Conservation (phyloP, 2,797 vertebrate species). For the Carapus acus region DNA sequence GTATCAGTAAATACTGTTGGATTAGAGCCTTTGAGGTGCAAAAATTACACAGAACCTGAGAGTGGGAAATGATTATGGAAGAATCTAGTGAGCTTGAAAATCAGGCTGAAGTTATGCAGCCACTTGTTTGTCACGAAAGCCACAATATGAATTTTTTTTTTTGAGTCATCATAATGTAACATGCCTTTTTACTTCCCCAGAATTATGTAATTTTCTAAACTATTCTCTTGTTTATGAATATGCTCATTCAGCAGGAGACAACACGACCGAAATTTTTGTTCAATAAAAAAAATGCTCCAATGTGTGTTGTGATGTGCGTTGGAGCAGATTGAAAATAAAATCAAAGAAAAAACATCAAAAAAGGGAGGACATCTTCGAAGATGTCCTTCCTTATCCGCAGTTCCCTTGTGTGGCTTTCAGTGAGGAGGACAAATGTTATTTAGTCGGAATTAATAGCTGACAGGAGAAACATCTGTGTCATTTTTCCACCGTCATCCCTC, state of each 20-base stretch:
- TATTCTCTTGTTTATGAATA: constrained; percentile 11
- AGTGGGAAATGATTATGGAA: neutral
- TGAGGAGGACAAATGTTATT: neutral
- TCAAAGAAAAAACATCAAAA: no score
- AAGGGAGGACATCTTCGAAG: constrained; percentile 19
- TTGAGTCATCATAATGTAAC: neutral
- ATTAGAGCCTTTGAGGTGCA: neutral
- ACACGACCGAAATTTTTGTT: constrained; percentile 16
- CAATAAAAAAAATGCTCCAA: no score
- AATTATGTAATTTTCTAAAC: constrained; percentile 15
- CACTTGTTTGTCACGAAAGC: no score
- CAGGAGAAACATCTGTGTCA: constrained; percentile 3
- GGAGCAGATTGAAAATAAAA: no score
- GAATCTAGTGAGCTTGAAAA: constrained; percentile 7
- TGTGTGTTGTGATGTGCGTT: no score
- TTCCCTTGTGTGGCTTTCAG: constrained; percentile 10
- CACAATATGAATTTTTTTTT: no score
- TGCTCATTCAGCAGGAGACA: constrained; percentile 15
- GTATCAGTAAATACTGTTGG: neutral
- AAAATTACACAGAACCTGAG: neutral
- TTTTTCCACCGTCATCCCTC: constrained; percentile 4
- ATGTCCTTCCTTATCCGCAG: constrained; percentile 5
- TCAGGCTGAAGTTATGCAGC: neutral
- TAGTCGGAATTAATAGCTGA: neutral
- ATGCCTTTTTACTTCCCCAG: neutral